Evolutionary conservation across 1,140 invertebrate genomes (phyloP), one percentile per base, ranked within the genome.

Genomic region (Calliphora vicina): DNA sequence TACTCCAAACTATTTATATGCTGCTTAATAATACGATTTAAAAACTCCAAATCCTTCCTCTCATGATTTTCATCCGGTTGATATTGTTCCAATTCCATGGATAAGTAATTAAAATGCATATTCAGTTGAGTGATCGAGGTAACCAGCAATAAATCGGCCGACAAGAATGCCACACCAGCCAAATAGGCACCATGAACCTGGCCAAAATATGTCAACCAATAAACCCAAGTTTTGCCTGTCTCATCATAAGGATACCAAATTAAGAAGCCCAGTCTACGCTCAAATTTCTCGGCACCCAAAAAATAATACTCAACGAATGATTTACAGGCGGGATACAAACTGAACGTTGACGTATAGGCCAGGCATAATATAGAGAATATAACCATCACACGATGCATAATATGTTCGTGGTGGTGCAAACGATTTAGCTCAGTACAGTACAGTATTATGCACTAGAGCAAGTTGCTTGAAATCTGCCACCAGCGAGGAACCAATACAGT

Each of bases 161-260:
- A 88, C 45, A 89, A 86, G 17, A 89, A 89, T 3, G 88, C 88
- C 12, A 88, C 87, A 10, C 87, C 88, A 1, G 88, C 88, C 76
- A 89, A 82, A 72, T 88, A 89, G 6, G 88, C 87, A 0, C 86
- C 88, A 73, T 89, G 88, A 0, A 88, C 87, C 9, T 89, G 88
- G 3, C 84, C 85, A 86, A 87, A 85, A 23, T 89, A 89, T 1
- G 76, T 83, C 8, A 89, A 80, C 87, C 86, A 88, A 29, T 89
- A 89, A 8, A 88, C n/a, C 74, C 80, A 80, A 61, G 85, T 88
- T 10, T 42, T 84, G 1, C 50, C 82, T 0, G 87, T 89, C 0
- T 87, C 85, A 80, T 89, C 84, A 26, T 85, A 89, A 13, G 88
- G 88, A 80, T 89, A 89, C 88, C 88, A 89, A 29, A 89, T 89